Conservation (phyloP, 2,797 vertebrate genomes). For the Lateolabrax maculatus region DNA sequence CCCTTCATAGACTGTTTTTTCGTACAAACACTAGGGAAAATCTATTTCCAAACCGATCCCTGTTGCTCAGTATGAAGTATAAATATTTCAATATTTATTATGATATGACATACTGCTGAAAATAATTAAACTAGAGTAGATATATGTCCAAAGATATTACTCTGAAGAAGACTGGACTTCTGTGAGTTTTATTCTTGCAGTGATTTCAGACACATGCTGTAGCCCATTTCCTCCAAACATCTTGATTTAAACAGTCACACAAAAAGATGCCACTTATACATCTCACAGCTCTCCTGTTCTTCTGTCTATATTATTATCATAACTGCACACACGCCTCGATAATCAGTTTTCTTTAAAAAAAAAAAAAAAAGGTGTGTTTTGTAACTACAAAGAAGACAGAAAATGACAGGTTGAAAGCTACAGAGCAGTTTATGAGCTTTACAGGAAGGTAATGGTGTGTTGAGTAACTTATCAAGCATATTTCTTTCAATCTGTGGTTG, state of each 20-base stretch:
- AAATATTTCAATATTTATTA: background rate
- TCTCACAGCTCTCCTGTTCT: background rate
- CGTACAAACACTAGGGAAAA: background rate
- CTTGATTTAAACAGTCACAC: background rate
- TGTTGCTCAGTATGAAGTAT: background rate
- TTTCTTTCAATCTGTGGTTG: constrained; percentile 2
- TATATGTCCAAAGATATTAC: background rate
- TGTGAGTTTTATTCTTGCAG: background rate
- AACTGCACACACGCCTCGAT: constrained; percentile 37
- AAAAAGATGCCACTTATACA: background rate
- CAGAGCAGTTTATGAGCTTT: constrained; percentile 6
- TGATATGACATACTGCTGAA: background rate
- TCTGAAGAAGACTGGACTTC: background rate
- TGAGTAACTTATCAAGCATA: background rate
- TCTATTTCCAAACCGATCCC: background rate
- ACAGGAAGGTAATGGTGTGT: background rate
- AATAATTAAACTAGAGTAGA: background rate
- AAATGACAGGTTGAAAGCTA: constrained; percentile 58
- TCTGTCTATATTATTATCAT: constrained; percentile 42
- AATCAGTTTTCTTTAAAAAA: constrained; percentile 19
- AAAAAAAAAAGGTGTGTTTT: constrained; percentile 43
- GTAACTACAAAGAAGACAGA: constrained; percentile 24
- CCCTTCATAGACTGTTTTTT: background rate
- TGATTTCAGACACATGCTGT: background rate
- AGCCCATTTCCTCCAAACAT: background rate